Evolutionary conservation across 2,888 invertebrate genomes (phyloP), one percentile per base, ranked within the genome.

Genomic region (Camptogramma bilineatum): DNA sequence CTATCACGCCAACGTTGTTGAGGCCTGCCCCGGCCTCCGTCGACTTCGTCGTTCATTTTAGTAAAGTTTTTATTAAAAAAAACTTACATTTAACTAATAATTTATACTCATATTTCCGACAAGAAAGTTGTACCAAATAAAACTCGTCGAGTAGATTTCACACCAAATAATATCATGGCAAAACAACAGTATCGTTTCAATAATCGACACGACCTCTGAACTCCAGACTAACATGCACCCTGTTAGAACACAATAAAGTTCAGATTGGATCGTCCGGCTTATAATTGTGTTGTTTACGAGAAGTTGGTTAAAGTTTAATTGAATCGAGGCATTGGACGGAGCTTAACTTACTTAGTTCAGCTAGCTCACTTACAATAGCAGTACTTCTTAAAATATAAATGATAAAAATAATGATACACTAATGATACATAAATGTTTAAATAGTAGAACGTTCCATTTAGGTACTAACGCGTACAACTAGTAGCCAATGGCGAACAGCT

Each of bases 231-330:
- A 63, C 51, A 56, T 64, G 62, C 10, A 60, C 64, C 65, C 52
- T 66, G 57, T 50, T 16, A 24, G 46, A 57, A 62, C 46, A 63
- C 34, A 48, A 76, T 82, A 88, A 66, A 73, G 83, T 68, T 46
- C 66, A 82, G 77, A 82, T 81, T 86, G 53, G 74, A 69, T 73
- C 80, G 83, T 54, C 53, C 65, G 24, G 50, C 71, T 73, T 76
- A 81, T 86, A 88, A 90, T 89, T 87, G 89, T 86, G 86, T 90
- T 91, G 91, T 91, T 91, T 91, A 90, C 91, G 85, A 86, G 86
- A 82, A 81, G 78, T 90, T 87, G 85, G 88, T 88, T 88, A 87
- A 91, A 91, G 90, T 91, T 91, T 90, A 91, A 91, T 91, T 91
- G 90, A 90, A 90, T 87, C 80, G 85, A 81, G 86, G 84, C 76